Evolutionary conservation across 1,140 invertebrate genomes (phyloP).

Genomic region (Zaprionus capensis): DNA sequence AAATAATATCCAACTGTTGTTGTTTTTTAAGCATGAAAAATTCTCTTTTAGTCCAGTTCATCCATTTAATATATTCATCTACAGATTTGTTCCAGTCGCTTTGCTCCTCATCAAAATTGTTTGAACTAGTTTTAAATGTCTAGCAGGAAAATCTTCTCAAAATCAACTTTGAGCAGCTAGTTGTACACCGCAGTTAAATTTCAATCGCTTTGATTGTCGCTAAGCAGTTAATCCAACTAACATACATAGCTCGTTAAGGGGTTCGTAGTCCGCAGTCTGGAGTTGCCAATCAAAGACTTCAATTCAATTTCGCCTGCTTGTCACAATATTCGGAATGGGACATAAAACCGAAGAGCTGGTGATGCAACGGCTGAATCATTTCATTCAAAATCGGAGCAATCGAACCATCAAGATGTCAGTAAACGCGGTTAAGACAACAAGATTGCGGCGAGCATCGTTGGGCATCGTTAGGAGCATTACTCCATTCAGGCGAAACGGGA

Average conservation of each 20-base stretch:
- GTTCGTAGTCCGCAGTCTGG: neutral
- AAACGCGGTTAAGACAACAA: conserved; percentile 77
- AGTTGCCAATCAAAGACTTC: conserved; percentile 75
- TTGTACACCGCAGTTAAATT: neutral
- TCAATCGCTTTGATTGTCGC: conserved; percentile 20
- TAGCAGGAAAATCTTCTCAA: neutral
- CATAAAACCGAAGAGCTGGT: conserved; percentile 66
- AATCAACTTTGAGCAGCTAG: neutral
- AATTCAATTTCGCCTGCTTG: conserved; percentile 69
- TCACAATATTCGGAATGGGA: conserved; percentile 66
- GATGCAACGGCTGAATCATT: conserved; percentile 56
- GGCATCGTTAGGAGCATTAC: conserved; percentile 69
- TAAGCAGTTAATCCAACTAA: conserved; percentile 17
- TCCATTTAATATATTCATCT: no score
- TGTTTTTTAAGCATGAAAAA: no score
- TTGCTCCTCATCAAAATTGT: no score
- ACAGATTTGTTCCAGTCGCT: no score
- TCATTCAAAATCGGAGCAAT: conserved; percentile 79
- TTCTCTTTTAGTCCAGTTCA: no score
- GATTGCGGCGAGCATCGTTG: conserved; percentile 55
- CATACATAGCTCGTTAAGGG: conserved; percentile 9
- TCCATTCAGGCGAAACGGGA: conserved; percentile 30
- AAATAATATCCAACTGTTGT: no score
- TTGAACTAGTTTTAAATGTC: neutral
- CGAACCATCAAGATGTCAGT: conserved; percentile 78